Percentiles rank a stretch among this genome's conserved stretches.
Evolutionary conservation across 2,797 vertebrate genomes (phyloP).

Genomic region (Spea hammondii): DNA sequence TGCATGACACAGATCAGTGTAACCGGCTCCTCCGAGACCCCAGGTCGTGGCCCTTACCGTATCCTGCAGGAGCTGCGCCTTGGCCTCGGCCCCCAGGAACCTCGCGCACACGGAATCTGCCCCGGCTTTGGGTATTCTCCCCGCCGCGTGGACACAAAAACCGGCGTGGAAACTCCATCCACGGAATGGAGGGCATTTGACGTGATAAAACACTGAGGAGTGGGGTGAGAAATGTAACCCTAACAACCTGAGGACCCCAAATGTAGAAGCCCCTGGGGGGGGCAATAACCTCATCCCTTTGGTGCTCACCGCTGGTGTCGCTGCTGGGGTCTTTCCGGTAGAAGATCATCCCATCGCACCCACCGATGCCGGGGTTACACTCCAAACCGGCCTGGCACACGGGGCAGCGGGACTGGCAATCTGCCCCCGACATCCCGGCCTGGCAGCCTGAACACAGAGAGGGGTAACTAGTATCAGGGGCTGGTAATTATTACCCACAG

Average conservation of each 20-base stretch:
- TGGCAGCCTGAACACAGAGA: conserved; percentile 6
- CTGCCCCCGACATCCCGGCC: conserved; percentile 20
- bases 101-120: neutral
- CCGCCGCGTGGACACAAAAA: neutral
- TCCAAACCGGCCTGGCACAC: conserved; percentile 14
- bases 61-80: neutral
- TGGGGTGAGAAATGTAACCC: no score
- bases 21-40: neutral
- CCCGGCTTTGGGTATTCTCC: neutral
- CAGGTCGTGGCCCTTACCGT: neutral
- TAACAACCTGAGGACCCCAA: no score
- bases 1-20: no score
- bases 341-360: conserved; percentile 36
- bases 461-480: no score
- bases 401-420: conserved; percentile 36
- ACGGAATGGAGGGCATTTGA: conserved; percentile 3
- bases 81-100: conserved; percentile 1
- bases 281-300: no score
- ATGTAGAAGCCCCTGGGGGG: no score
- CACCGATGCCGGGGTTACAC: conserved; percentile 26
- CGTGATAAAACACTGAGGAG: neutral
- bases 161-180: neutral
- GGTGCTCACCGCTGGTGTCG: neutral
- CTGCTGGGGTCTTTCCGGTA: neutral
- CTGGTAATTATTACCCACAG: no score